phyloP scores from a whole-genome alignment of 2,113 vertebrate species.

The Scartelaos histophorus region DNA sequence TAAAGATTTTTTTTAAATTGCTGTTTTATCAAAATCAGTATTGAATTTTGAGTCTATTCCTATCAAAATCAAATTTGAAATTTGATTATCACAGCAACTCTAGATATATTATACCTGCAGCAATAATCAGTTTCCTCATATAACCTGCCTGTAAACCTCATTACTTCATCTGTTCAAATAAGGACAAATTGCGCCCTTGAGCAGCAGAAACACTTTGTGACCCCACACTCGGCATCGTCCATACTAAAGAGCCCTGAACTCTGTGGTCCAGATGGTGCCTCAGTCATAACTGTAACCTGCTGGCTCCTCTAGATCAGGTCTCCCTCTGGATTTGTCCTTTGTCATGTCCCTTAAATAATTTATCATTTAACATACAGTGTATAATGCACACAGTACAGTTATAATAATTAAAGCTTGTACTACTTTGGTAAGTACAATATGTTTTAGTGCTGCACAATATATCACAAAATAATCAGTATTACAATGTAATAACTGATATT shows the following conservation, averaged over 20 bases:
- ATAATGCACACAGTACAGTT: not conserved
- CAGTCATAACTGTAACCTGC: constrained; percentile 19
- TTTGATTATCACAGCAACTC: too few relatives aligned
- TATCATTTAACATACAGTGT: not conserved
- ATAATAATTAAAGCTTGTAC: not conserved
- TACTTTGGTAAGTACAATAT: not conserved
- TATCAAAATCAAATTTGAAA: too few relatives aligned
- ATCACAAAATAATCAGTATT: too few relatives aligned
- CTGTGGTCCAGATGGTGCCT: constrained; percentile 43
- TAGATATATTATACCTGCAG: not conserved
- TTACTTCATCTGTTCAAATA: constrained; percentile 26
- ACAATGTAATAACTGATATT: too few relatives aligned
- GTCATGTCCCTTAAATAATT: constrained; percentile 7
- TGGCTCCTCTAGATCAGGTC: constrained; percentile 26
- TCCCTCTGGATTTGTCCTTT: constrained; percentile 17
- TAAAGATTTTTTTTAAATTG: too few relatives aligned
- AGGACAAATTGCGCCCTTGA: constrained; percentile 23
- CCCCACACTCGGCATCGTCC: constrained; percentile 36
- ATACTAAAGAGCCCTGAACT: constrained; percentile 41
- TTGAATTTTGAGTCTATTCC: too few relatives aligned
- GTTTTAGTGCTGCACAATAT: too few relatives aligned
- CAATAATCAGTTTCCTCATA: constrained; percentile 10
- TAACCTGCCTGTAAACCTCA: constrained; percentile 34
- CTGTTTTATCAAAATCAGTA: too few relatives aligned
- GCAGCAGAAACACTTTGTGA: constrained; percentile 34